Percentiles rank a stretch among this genome's conserved stretches.
Evolutionary conservation across 1,140 invertebrate genomes (phyloP).

Genomic region (Drosophila tani): DNA sequence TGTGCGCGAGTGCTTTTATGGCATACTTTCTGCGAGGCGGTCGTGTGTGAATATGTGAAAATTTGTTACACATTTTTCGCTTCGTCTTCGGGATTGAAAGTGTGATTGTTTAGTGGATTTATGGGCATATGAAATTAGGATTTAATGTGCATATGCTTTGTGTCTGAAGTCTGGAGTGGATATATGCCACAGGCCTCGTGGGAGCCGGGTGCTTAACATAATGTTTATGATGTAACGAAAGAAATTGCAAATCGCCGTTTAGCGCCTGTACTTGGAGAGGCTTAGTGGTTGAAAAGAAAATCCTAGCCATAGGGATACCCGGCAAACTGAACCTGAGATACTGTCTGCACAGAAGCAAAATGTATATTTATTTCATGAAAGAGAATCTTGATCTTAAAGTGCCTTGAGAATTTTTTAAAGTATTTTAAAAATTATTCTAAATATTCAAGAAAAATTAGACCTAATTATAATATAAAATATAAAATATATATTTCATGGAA

Average conservation of each 20-base stretch:
- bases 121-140: slow-evolving; percentile 81
- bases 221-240: slow-evolving; percentile 72
- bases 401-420: no score
- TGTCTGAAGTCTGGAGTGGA: slow-evolving; percentile 67
- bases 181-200: slow-evolving; percentile 57
- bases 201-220: slow-evolving; percentile 62
- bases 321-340: background rate
- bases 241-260: slow-evolving; percentile 66
- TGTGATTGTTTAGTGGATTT: slow-evolving; percentile 82
- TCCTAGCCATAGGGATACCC: background rate
- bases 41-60: slow-evolving; percentile 79
- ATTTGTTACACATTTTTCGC: slow-evolving; percentile 77
- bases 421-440: no score
- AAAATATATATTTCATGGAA: background rate
- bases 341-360: background rate
- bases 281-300: slow-evolving; percentile 10
- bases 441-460: no score
- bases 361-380: background rate
- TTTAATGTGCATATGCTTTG: slow-evolving; percentile 80
- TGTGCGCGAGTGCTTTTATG: slow-evolving; percentile 69
- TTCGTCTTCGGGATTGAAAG: slow-evolving; percentile 60
- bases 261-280: slow-evolving; percentile 21
- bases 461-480: no score
- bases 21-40: slow-evolving; percentile 69
- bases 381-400: no score